phyloP scores from a whole-genome alignment of 23 tunicate genomes.

The Styela clava region DNA sequence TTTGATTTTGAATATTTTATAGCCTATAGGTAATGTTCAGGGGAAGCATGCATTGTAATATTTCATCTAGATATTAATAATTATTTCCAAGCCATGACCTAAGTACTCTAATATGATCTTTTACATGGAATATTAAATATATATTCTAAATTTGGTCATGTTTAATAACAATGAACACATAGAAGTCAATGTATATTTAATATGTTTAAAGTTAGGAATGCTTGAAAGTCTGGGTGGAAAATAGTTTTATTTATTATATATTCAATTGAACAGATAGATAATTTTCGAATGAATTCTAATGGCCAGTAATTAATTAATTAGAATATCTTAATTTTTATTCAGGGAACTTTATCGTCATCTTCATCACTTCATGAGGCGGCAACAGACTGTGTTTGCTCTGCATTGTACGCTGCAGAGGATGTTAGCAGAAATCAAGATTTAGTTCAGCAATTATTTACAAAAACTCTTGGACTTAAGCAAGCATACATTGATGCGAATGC shows the following conservation, averaged over 20 bases:
- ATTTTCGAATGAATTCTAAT: too few species aligned
- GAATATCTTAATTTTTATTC: not conserved
- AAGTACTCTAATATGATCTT: too few species aligned
- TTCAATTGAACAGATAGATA: too few species aligned
- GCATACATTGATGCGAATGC: constrained; percentile 79
- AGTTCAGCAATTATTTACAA: constrained; percentile 45
- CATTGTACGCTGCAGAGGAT: constrained; percentile 61
- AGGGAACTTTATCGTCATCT: constrained; percentile 56
- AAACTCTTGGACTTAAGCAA: constrained; percentile 41
- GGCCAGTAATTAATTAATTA: too few species aligned
- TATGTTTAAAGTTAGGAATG: too few species aligned
- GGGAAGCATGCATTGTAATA: not conserved
- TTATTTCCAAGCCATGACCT: too few species aligned
- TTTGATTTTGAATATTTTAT: not conserved
- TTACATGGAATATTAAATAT: too few species aligned
- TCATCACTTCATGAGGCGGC: constrained; percentile 72
- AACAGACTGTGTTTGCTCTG: constrained; percentile 82
- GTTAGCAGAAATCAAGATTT: constrained; percentile 45
- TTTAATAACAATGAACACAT: too few species aligned
- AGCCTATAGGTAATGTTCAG: not conserved
- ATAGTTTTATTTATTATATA: too few species aligned
- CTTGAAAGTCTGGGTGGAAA: too few species aligned
- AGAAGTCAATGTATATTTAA: too few species aligned
- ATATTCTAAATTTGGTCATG: too few species aligned
- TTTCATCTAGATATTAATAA: not conserved